Evolutionary conservation across 2,797 vertebrate species (phyloP).

Genomic region (Peromyscus nudipes): DNA sequence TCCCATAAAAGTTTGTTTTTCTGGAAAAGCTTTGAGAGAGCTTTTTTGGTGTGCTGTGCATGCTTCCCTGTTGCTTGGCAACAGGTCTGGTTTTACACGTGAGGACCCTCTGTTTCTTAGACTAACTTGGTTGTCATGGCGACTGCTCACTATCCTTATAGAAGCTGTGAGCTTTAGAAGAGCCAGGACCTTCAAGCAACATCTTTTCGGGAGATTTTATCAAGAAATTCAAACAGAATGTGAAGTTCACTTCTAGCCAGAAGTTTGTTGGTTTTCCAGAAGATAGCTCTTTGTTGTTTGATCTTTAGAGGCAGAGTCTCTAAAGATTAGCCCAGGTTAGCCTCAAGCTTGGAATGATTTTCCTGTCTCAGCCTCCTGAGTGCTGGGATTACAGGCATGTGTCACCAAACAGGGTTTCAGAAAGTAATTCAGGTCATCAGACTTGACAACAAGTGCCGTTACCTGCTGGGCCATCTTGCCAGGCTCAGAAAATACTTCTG

Average conservation of each 20-base stretch:
- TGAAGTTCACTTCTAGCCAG: neutral
- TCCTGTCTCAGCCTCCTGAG: neutral
- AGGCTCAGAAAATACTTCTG: neutral
- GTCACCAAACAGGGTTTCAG: neutral
- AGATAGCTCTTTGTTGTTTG: neutral
- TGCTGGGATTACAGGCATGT: neutral
- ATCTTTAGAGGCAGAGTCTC: neutral
- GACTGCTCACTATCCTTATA: constrained; percentile 12
- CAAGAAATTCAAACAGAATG: constrained; percentile 3
- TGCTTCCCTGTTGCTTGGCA: constrained; percentile 21
- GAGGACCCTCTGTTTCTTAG: constrained; percentile 15
- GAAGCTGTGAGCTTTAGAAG: constrained; percentile 19
- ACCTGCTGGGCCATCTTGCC: neutral
- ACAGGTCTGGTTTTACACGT: neutral
- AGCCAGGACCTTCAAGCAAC: constrained; percentile 31
- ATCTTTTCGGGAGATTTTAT: constrained; percentile 34
- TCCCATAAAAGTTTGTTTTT: constrained; percentile 49
- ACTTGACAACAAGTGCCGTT: neutral
- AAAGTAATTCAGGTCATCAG: neutral
- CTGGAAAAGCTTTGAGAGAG: constrained; percentile 49
- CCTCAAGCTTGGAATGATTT: neutral
- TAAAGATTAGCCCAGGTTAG: neutral
- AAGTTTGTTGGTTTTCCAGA: constrained; percentile 20
- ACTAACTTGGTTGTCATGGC: constrained; percentile 24
- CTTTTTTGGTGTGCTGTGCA: neutral